A percentile compares a stretch with the other conserved stretches of the same genome.
phyloP scores from a whole-genome alignment of 2,888 invertebrate genomes.

The Athripsodes cinereus region DNA sequence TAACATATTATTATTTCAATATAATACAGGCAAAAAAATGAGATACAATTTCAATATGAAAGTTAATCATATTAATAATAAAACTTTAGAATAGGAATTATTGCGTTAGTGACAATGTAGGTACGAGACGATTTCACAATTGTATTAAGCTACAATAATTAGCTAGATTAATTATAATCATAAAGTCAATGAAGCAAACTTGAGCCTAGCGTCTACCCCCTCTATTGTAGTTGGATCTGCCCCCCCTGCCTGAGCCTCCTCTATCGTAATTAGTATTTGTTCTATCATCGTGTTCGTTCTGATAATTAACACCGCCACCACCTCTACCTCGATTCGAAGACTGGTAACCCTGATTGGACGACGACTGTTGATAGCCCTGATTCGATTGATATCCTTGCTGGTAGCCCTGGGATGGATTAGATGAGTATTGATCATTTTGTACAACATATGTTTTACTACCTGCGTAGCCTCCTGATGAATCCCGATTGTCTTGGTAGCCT shows the following conservation, averaged over 20 bases:
- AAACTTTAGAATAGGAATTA: too few relatives aligned
- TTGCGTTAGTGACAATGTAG: too few relatives aligned
- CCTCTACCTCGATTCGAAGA: conserved; percentile 1
- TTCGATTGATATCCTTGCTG: conserved; percentile 29
- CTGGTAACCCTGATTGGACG: conserved; percentile 24
- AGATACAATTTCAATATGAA: too few relatives aligned
- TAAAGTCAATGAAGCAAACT: too few relatives aligned
- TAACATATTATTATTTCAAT: too few relatives aligned
- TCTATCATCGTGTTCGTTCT: conserved; percentile 45
- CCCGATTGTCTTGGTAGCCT: conserved; percentile 14
- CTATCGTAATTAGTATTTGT: conserved; percentile 28
- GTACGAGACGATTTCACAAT: too few relatives aligned
- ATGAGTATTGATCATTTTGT: background rate
- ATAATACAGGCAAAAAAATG: too few relatives aligned
- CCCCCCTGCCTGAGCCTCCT: conserved; percentile 18
- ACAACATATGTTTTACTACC: background rate
- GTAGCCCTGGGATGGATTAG: conserved; percentile 23
- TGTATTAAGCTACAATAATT: too few relatives aligned
- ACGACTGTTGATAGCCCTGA: conserved; percentile 15
- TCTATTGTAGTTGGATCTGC: conserved; percentile 28
- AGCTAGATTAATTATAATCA: too few relatives aligned
- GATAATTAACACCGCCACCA: conserved; percentile 31
- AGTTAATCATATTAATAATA: too few relatives aligned
- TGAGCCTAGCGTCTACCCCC: conserved; percentile 29
- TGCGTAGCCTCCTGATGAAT: conserved; percentile 6